phyloP scores from a whole-genome alignment of 2,888 invertebrate species.

The Drosophila tripunctata region DNA sequence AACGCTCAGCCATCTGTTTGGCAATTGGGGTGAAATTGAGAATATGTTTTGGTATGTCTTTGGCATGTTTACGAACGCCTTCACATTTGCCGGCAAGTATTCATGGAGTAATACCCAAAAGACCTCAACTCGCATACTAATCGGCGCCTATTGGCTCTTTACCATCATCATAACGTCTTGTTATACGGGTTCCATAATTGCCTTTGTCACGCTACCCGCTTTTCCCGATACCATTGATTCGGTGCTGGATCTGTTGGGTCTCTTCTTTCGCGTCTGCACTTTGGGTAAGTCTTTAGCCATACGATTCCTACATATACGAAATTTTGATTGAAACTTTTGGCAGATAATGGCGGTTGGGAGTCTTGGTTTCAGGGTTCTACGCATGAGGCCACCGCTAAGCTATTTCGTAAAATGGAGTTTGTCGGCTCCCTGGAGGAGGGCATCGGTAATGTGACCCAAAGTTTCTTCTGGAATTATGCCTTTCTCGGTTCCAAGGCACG shows the following conservation, averaged over 20 bases:
- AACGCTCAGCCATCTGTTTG: constrained; percentile 87
- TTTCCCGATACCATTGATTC: constrained; percentile 91
- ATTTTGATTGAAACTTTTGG: no score
- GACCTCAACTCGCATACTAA: constrained; percentile 88
- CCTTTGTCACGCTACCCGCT: constrained; percentile 91
- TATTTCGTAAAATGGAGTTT: constrained; percentile 88
- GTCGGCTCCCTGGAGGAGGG: constrained; percentile 88
- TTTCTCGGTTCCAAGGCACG: constrained; percentile 90
- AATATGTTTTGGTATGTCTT: constrained; percentile 95
- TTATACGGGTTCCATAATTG: constrained; percentile 93
- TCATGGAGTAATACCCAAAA: constrained; percentile 90
- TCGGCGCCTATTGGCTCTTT: constrained; percentile 93
- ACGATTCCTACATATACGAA: no score
- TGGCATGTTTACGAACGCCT: constrained; percentile 93
- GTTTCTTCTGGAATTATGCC: constrained; percentile 91
- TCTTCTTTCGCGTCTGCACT: constrained; percentile 89
- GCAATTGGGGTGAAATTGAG: constrained; percentile 89
- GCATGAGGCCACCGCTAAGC: constrained; percentile 86
- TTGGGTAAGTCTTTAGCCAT: constrained; percentile 88
- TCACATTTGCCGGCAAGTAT: constrained; percentile 88
- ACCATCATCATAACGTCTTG: constrained; percentile 93
- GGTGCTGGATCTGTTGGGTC: constrained; percentile 87
- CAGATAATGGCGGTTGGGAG: constrained; percentile 91
- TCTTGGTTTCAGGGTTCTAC: constrained; percentile 89
- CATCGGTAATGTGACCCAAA: constrained; percentile 89